These are phyloP conservation scores for Hybos culiciformis DNA, from an alignment of 2,888 invertebrate genomes.

Conservation along the genomic window DNA sequence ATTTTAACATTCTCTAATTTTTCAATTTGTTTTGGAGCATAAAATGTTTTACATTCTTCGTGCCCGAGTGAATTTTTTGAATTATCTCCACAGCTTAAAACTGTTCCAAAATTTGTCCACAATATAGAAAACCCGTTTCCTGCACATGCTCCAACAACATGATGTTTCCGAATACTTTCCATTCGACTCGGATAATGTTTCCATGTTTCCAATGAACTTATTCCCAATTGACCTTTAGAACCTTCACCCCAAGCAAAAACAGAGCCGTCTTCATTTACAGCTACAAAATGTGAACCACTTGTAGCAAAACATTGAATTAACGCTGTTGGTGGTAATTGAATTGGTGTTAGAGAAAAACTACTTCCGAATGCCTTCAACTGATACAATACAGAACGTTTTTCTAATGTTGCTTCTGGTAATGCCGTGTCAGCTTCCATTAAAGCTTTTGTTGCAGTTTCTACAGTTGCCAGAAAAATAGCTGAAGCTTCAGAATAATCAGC, in stretches of 20 bases:
- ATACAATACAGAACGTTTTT: constrained; percentile 41
- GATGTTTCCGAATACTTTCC: constrained; percentile 46
- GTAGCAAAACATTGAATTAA: constrained; percentile 41
- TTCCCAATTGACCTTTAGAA: constrained; percentile 49
- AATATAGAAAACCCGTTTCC: constrained; percentile 54
- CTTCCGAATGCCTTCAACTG: constrained; percentile 40
- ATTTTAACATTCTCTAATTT: constrained; percentile 44
- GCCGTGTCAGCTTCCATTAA: constrained; percentile 33
- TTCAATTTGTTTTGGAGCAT: constrained; percentile 43
- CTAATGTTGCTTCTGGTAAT: constrained; percentile 25
- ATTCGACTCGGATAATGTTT: constrained; percentile 44
- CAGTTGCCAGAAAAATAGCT: not conserved
- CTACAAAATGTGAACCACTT: constrained; percentile 43
- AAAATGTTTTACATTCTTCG: constrained; percentile 41
- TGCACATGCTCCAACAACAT: constrained; percentile 43
- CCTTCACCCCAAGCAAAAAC: constrained; percentile 60
- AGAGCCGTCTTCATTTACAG: constrained; percentile 44
- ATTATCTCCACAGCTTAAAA: constrained; percentile 55
- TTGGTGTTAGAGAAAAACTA: constrained; percentile 39
- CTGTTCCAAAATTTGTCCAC: constrained; percentile 50
- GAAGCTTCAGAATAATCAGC: constrained; percentile 14
- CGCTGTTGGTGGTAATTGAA: constrained; percentile 42
- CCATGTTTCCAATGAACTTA: constrained; percentile 38
- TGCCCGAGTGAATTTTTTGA: constrained; percentile 49
- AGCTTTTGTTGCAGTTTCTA: constrained; percentile 16